Percentiles rank a stretch among this genome's conserved stretches.
Evolutionary conservation across 2,888 invertebrate genomes (phyloP).

Genomic region (Phania funesta): DNA sequence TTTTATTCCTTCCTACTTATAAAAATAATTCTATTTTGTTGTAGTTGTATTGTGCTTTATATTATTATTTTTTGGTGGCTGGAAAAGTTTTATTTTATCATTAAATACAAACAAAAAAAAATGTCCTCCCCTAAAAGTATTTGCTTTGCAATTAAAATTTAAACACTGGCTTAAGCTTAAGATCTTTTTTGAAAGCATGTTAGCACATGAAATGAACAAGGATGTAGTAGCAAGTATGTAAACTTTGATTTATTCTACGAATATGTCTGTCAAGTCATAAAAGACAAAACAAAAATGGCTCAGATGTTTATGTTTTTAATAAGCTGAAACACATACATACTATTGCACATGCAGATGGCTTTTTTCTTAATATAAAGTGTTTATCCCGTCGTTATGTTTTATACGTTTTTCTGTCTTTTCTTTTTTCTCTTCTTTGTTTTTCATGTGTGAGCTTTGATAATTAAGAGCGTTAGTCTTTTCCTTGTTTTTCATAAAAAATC

Average conservation of each 20-base stretch:
- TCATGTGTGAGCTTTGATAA: constrained; percentile 49
- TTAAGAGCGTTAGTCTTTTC: constrained; percentile 61
- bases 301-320: constrained; percentile 55
- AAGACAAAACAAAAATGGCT: constrained; percentile 45
- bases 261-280: constrained; percentile 10
- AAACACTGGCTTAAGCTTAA: constrained; percentile 58
- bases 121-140: constrained; percentile 53
- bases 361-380: constrained; percentile 34
- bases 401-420: constrained; percentile 1
- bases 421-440: constrained; percentile 8
- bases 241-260: constrained; percentile 50
- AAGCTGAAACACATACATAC: constrained; percentile 41
- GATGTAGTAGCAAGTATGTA: constrained; percentile 12
- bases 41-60: constrained; percentile 19
- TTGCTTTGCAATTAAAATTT: constrained; percentile 67
- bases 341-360: background rate
- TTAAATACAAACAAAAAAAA: constrained; percentile 28
- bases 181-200: constrained; percentile 33
- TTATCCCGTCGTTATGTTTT: constrained; percentile 37
- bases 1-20: constrained; percentile 37
- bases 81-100: constrained; percentile 57
- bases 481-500: background rate
- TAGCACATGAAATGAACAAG: constrained; percentile 30
- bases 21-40: constrained; percentile 56
- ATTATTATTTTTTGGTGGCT: constrained; percentile 41